Conservation (phyloP, 2,888 invertebrate species). For the Orchesellides sinensis region DNA sequence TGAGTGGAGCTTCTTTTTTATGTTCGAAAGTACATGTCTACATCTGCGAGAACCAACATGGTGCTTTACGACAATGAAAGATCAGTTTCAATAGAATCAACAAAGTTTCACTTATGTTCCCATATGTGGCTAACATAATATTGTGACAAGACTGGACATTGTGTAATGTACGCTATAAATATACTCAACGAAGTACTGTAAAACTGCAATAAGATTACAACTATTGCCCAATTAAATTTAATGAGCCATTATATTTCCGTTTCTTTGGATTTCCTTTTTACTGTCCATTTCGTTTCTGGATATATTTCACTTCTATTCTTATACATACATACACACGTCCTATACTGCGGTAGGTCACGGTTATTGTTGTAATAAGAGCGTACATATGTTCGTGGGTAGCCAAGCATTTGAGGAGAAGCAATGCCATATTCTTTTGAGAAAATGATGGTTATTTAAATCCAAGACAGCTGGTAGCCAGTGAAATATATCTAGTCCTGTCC, state of each 20-base stretch:
- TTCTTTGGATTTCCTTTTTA: constrained; percentile 22
- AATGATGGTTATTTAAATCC: constrained; percentile 27
- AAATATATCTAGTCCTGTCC: constrained; percentile 11
- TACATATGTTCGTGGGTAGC: constrained; percentile 21
- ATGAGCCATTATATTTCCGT: constrained; percentile 67
- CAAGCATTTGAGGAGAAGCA: constrained; percentile 21
- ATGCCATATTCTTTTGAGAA: not conserved
- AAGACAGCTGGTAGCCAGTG: not conserved
- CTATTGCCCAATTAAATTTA: constrained; percentile 69
- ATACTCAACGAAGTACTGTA: too few species aligned
- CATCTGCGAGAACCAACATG: too few species aligned
- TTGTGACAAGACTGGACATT: too few species aligned
- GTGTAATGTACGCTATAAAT: too few species aligned
- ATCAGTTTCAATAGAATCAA: too few species aligned
- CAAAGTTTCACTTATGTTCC: too few species aligned
- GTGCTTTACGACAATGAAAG: too few species aligned
- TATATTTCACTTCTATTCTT: constrained; percentile 1
- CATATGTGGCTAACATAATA: too few species aligned
- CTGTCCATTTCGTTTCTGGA: not conserved
- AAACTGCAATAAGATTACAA: too few species aligned
- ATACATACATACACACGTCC: too few species aligned
- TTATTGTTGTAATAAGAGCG: constrained; percentile 9
- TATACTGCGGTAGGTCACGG: constrained; percentile 14
- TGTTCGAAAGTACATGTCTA: too few species aligned
- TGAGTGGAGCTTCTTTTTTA: too few species aligned